A percentile compares a stretch with the other conserved stretches of the same genome.
Evolutionary conservation across 2,113 vertebrate species (phyloP).

Genomic region (Phasianus colchicus): DNA sequence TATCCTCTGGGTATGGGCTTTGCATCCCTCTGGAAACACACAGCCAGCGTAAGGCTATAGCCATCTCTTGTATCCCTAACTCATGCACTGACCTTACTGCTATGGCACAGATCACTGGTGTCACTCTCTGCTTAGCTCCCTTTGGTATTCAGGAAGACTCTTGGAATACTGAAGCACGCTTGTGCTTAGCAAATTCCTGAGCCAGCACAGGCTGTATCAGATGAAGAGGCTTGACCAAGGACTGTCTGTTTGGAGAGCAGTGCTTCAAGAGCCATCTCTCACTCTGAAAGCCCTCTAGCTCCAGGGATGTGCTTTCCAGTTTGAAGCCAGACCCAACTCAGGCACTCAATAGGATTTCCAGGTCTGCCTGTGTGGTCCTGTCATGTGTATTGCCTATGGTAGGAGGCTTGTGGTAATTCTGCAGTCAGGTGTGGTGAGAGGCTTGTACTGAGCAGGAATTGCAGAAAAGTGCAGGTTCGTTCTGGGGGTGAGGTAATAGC

Average conservation of each 20-base stretch:
- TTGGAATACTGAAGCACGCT: not conserved
- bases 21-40: rapidly evolving
- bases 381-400: not conserved
- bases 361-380: not conserved
- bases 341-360: not conserved
- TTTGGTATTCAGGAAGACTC: not conserved
- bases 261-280: not conserved
- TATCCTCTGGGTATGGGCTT: not conserved
- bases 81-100: not conserved
- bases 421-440: not conserved
- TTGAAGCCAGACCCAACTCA: not conserved
- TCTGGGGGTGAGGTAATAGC: not conserved
- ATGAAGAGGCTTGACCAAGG: no score
- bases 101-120: not conserved
- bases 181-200: not conserved
- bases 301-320: not conserved
- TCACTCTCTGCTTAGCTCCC: not conserved
- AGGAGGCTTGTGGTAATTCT: not conserved
- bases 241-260: not conserved
- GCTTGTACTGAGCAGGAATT: not conserved
- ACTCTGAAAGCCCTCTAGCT: no score
- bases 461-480: not conserved
- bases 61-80: rapidly evolving
- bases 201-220: not conserved
- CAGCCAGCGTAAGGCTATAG: rapidly evolving